phyloP scores from a whole-genome alignment of 2,888 invertebrate species.

The Pheosia gnoma region DNA sequence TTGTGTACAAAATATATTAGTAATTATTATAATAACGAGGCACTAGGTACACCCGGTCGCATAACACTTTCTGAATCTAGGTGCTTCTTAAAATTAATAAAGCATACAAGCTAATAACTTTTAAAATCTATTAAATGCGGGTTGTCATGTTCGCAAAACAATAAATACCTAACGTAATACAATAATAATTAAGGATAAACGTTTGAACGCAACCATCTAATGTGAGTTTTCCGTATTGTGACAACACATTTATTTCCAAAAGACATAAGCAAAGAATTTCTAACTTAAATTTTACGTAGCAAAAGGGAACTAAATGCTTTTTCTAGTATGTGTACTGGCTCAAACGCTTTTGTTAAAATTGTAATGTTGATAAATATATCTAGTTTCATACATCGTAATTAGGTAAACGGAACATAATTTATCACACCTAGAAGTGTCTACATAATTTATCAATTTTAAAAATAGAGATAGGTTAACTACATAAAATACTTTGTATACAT shows the following conservation, averaged over 20 bases:
- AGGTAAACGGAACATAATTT: background rate
- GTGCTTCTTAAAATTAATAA: too few species aligned
- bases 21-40: too few species aligned
- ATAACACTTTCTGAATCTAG: too few species aligned
- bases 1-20: too few species aligned
- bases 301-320: background rate
- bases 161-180: background rate
- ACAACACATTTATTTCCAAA: too few species aligned
- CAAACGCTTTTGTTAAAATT: background rate
- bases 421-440: constrained; percentile 9
- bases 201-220: background rate
- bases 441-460: constrained; percentile 31
- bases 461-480: constrained; percentile 33
- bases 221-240: background rate
- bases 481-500: constrained; percentile 44
- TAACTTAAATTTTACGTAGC: background rate
- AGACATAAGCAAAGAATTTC: too few species aligned
- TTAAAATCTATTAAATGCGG: background rate
- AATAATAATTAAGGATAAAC: background rate
- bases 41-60: too few species aligned
- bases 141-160: background rate
- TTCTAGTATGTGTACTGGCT: background rate
- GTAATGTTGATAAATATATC: background rate
- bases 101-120: background rate
- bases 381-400: background rate